A percentile compares a stretch with the other conserved stretches of the same genome.
phyloP scores from a whole-genome alignment of 2,797 vertebrate genomes.

The Benthosema pterotum region DNA sequence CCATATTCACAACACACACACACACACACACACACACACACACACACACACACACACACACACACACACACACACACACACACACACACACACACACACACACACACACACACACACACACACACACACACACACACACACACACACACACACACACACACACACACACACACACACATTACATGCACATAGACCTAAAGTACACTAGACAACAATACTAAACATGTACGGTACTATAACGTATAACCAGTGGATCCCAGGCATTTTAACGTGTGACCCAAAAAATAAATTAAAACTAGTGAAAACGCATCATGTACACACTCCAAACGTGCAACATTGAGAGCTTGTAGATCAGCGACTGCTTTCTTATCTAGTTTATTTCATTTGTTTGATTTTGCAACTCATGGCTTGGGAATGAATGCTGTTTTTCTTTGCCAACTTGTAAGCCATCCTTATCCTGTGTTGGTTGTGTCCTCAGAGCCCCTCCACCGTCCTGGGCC shows the following conservation, averaged over 20 bases:
- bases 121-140: slow-evolving; percentile 12
- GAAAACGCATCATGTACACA: no score
- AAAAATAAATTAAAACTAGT: no score
- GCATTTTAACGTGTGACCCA: no score
- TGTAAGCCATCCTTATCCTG: background rate
- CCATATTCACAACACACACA: no score
- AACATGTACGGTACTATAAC: background rate
- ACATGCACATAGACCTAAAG: background rate
- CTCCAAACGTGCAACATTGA: no score
- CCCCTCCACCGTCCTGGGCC: slow-evolving; percentile 80
- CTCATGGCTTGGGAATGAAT: no score
- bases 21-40: slow-evolving; percentile 3
- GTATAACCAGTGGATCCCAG: no score
- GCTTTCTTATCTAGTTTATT: no score
- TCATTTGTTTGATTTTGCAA: no score
- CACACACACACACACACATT: slow-evolving; percentile 4
- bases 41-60: slow-evolving; percentile 26
- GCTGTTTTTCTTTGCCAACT: no score
- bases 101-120: slow-evolving; percentile 13
- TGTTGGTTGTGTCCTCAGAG: slow-evolving; percentile 63
- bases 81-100: slow-evolving; percentile 16
- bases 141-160: background rate
- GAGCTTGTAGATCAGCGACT: no score
- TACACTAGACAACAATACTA: background rate
- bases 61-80: background rate